phyloP scores from a whole-genome alignment of 2,113 vertebrate genomes.

The Sapajus apella region DNA sequence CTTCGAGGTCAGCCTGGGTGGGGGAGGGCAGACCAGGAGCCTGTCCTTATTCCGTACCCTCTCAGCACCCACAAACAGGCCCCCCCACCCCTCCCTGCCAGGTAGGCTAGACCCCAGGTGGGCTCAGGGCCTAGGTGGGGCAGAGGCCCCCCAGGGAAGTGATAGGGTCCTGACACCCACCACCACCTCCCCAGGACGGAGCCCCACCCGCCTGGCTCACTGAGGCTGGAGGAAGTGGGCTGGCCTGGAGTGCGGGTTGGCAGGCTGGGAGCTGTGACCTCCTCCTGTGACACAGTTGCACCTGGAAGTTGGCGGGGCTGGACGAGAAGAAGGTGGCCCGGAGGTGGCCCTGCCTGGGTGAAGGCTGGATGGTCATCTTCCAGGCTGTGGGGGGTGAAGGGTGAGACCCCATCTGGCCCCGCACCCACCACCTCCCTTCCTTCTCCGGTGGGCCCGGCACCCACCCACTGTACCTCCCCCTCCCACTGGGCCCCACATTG shows the following conservation, averaged over 20 bases:
- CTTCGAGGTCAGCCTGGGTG: background rate
- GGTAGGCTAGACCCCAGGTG: no score
- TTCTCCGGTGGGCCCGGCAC: rapidly evolving
- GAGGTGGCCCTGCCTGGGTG: background rate
- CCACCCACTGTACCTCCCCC: background rate
- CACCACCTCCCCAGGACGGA: background rate
- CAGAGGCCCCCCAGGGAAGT: rapidly evolving
- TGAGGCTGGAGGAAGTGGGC: background rate
- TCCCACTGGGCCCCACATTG: background rate
- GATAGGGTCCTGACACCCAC: background rate
- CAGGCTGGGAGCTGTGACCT: background rate
- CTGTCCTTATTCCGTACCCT: background rate
- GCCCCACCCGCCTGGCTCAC: background rate
- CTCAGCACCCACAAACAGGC: background rate
- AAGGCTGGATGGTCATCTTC: background rate
- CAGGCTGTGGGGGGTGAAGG: background rate
- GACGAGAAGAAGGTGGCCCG: slow-evolving; percentile 31
- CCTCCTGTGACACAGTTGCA: background rate
- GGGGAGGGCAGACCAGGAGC: background rate
- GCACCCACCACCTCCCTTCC: background rate
- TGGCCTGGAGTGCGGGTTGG: background rate
- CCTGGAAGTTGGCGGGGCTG: background rate
- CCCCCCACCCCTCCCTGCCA: background rate
- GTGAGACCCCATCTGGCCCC: background rate
- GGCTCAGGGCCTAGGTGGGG: background rate